Base-by-base conservation (phyloP, 2,113 vertebrate species). In the Murina feae region DNA sequence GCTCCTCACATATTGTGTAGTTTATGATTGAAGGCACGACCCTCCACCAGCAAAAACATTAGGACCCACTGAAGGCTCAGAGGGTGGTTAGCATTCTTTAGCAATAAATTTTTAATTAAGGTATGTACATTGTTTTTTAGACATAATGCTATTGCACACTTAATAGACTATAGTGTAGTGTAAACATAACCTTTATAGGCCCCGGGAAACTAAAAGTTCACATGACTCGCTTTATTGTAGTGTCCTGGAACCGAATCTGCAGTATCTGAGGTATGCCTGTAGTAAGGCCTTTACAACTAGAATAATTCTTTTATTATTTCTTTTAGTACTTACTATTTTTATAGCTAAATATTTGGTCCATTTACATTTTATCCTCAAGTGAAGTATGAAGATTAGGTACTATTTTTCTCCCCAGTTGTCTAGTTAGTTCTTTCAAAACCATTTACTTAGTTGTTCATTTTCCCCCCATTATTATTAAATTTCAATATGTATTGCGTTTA, bases 351-450 rank as follows among this genome's bases (percentile, higher is more conserved):
- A 39, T 82, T 66, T 96, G 30, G 9, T 86, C 25, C 28, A 44
- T 68, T 82, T 78, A 53, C 49, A 25, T 86, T 89, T 65, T 85
- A 74, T 30, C 5, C 16, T 91, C 25, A 58, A 28, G 39, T 79
- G 37, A 65, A 84, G 21, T 74, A 18, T 92, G 75, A 94, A 58
- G 51, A 63, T 63, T 87, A 83, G 71, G 68, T 80, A 69, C 42
- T 44, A 68, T 28, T 95, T 47, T 55, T 11, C 35, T 17, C 7
- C 39, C 20, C 8, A 42, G 7, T 63, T 75, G 25, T 68, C 9
- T 53, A 32, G 39, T 91, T 42, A 47, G 28, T 72, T 92, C 4
- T 91, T 94, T 94, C 37, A 94, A 90, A 96, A 82, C 14, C 28
- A 69, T 49, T 94, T 74, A 35, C 42, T 94, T 60, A 94, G 80